Base-by-base conservation (phyloP, 2,797 vertebrate species). In the Caiman crocodilus region DNA sequence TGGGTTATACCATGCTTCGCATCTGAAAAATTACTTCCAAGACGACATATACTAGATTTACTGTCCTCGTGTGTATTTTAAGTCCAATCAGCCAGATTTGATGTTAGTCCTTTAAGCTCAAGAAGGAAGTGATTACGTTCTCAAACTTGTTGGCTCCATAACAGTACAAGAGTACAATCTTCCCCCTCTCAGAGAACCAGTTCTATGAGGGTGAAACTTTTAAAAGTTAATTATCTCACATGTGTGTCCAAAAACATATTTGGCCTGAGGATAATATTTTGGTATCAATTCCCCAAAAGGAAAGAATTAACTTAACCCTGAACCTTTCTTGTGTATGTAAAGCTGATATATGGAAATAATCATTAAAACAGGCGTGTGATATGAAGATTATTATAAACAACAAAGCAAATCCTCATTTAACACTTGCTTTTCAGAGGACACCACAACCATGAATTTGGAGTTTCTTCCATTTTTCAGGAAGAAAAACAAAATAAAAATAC, bases 1-100 rank as follows among this genome's bases (percentile, higher is more conserved):
- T 0, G 0, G 69, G 32, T 25, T 0, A 0, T 14, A 2, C 14
- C 7, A 21, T 4, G 42, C 21, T 77, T 76, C 58, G 63, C 6
- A 7, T 61, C 76, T 50, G 58, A 26, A 60, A 79, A 60, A 60
- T 18, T 32, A 26, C 15, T 78, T n/a, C 15, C 76, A 71, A 71
- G 88, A 69, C 13, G 11, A 50, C 67, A 30, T 2, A 32, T n/a
- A 60, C 60, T 1, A 0, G 63, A 18, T 28, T 14, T 59, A 42
- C 18, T 25, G 58, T 23, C 61, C 57, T 17, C 1, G 7, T 28
- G 60, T 3, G 2, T 42, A 17, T 71, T 42, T 23, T 81, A 25
- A 42, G 28, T 4, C 28, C 30, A 63, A 67, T 8, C 14, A 17
- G 60, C 76, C 60, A 83, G 25, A 18, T 17, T 71, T 63, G 61